These are phyloP conservation scores for Myotis vivesi DNA, from an alignment of 2,797 vertebrate species.

Conservation along the genomic window DNA sequence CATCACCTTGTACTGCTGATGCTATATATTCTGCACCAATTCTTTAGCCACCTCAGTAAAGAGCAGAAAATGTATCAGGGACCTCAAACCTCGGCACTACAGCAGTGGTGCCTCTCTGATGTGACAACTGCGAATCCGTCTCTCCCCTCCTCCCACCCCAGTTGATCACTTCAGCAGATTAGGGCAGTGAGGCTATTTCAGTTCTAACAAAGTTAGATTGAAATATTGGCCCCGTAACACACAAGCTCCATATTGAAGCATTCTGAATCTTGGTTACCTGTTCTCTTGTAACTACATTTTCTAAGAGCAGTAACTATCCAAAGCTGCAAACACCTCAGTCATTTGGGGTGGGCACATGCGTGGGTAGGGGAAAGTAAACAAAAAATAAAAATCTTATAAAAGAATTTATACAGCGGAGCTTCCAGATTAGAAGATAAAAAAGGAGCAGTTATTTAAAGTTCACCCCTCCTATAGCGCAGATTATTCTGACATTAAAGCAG, in stretches of 20 bases:
- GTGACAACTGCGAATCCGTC: neutral
- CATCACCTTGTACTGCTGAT: neutral
- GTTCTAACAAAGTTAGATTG: neutral
- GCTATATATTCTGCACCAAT: neutral
- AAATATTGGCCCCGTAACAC: neutral
- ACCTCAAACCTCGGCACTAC: neutral
- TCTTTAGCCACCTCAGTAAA: neutral
- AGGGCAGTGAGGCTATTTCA: neutral
- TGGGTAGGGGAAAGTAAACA: neutral
- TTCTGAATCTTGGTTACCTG: neutral
- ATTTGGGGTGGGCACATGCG: neutral
- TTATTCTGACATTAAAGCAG: neutral
- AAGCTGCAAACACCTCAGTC: neutral
- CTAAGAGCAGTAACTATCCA: neutral
- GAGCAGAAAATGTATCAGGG: neutral
- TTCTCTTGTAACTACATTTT: neutral
- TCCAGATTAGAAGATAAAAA: slow-evolving; percentile 5
- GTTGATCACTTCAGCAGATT: neutral
- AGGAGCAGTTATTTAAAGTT: neutral
- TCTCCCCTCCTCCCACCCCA: neutral
- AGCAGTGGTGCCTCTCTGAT: neutral
- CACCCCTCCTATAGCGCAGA: neutral
- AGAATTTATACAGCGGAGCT: neutral
- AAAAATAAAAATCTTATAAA: neutral
- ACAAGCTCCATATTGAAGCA: neutral